Evolutionary conservation across 1,140 invertebrate genomes (phyloP).

Genomic region (Macrotrachela quadricornifera): DNA sequence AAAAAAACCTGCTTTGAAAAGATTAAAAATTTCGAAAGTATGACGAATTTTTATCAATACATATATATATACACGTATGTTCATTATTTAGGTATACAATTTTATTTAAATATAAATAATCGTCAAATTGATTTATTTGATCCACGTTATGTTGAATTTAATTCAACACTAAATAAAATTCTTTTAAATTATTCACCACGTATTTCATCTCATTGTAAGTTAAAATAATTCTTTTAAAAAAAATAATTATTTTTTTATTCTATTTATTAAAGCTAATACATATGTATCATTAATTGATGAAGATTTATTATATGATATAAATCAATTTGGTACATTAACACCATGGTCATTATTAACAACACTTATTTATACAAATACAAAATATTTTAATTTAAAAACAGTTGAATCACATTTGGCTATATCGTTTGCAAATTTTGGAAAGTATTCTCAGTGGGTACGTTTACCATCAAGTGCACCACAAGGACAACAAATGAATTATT

Average conservation of each 20-base stretch:
- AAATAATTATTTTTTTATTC: no score
- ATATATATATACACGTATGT: not conserved
- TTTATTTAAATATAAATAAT: conserved; percentile 2
- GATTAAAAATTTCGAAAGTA: no score
- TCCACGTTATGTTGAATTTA: conserved; percentile 3
- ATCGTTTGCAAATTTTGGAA: not conserved
- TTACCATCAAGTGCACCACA: no score
- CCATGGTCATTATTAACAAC: conserved; percentile 7
- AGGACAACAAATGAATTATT: no score
- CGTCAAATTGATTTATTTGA: conserved; percentile 6
- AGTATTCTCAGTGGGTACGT: not conserved
- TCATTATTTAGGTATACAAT: conserved; percentile 1
- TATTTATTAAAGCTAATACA: no score
- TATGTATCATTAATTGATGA: not conserved
- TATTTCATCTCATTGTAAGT: not conserved
- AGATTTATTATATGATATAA: conserved; percentile 8
- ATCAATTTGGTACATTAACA: conserved; percentile 1
- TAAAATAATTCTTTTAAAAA: no score
- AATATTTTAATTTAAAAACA: conserved; percentile 4
- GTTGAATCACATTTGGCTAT: conserved; percentile 1
- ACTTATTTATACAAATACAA: conserved; percentile 8
- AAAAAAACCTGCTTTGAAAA: no score
- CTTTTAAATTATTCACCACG: not conserved
- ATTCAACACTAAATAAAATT: conserved; percentile 1
- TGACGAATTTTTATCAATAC: no score